phyloP scores from a whole-genome alignment of 2,888 invertebrate genomes.

The Sepioteuthis lessoniana region DNA sequence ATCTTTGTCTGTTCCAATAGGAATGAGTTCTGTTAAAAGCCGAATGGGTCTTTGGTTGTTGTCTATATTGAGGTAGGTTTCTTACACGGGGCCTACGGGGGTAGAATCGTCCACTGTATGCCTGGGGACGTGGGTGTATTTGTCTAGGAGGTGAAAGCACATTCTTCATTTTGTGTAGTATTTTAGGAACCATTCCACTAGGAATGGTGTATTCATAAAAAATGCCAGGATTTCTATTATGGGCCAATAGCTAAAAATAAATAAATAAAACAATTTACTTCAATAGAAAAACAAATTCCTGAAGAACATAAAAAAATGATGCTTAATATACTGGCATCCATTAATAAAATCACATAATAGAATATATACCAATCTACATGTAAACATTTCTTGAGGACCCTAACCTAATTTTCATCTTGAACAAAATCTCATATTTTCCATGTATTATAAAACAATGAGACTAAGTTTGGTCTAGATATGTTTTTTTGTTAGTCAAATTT shows the following conservation, averaged over 20 bases:
- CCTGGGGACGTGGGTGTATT: not conserved
- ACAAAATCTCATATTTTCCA: too few species aligned
- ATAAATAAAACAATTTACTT: not conserved
- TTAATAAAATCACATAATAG: too few species aligned
- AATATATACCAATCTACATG: too few species aligned
- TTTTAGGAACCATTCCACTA: slow-evolving; percentile 66
- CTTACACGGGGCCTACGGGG: not conserved
- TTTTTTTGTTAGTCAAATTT: too few species aligned
- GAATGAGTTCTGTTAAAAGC: not conserved
- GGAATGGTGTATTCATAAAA: slow-evolving; percentile 92
- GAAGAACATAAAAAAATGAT: too few species aligned
- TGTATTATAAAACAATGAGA: too few species aligned
- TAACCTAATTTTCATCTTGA: too few species aligned
- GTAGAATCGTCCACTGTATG: not conserved
- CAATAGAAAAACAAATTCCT: too few species aligned
- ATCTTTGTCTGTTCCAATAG: not conserved
- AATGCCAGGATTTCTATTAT: slow-evolving; percentile 89
- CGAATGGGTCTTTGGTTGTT: not conserved
- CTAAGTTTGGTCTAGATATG: too few species aligned
- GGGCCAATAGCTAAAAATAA: slow-evolving; percentile 82
- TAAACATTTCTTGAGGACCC: too few species aligned
- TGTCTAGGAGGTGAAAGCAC: not conserved
- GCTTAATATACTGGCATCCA: too few species aligned
- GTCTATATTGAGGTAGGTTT: not conserved
- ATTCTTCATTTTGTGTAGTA: slow-evolving; percentile 44